A percentile compares a stretch with the other conserved stretches of the same genome.
Evolutionary conservation across 92 coral and sea anemone species (phyloP).

Genomic region (Zoanthus sociatus): DNA sequence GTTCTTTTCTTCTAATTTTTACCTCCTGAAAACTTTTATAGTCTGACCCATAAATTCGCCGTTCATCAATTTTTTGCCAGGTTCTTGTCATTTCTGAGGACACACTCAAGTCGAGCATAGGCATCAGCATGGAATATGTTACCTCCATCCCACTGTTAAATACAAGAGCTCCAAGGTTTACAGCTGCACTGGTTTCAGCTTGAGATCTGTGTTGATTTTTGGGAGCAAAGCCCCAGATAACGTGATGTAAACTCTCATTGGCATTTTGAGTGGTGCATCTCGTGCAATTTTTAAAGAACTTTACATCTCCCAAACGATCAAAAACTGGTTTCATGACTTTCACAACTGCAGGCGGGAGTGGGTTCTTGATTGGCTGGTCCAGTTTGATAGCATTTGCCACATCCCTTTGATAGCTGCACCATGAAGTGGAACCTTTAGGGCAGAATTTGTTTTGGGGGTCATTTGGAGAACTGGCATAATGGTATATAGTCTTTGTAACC

Average conservation of each 20-base stretch:
- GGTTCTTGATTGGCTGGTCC: constrained; percentile 59
- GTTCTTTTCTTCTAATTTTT: neutral
- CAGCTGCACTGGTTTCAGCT: neutral
- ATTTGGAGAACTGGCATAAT: constrained; percentile 50
- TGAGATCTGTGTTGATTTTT: constrained; percentile 46
- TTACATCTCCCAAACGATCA: constrained; percentile 59
- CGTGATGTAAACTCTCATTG: constrained; percentile 60
- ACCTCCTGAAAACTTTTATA: neutral
- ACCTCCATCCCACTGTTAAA: constrained; percentile 27
- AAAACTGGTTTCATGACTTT: constrained; percentile 55
- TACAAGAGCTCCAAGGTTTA: constrained; percentile 7
- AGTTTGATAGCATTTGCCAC: neutral
- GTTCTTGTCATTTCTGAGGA: neutral
- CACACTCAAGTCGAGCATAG: no score
- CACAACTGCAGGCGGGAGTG: constrained; percentile 52
- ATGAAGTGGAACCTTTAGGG: constrained; percentile 48
- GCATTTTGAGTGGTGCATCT: constrained; percentile 59
- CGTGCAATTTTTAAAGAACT: constrained; percentile 43
- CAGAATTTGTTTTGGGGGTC: constrained; percentile 55
- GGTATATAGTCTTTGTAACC: constrained; percentile 56
- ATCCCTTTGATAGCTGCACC: constrained; percentile 72
- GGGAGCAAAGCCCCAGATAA: constrained; percentile 65
- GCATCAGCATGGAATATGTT: no score
- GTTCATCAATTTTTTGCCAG: constrained; percentile 2
- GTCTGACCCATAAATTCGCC: constrained; percentile 6